These are phyloP conservation scores for Xanthorhoe spadicearia DNA, from an alignment of 2,888 invertebrate species.

Conservation along the genomic window DNA sequence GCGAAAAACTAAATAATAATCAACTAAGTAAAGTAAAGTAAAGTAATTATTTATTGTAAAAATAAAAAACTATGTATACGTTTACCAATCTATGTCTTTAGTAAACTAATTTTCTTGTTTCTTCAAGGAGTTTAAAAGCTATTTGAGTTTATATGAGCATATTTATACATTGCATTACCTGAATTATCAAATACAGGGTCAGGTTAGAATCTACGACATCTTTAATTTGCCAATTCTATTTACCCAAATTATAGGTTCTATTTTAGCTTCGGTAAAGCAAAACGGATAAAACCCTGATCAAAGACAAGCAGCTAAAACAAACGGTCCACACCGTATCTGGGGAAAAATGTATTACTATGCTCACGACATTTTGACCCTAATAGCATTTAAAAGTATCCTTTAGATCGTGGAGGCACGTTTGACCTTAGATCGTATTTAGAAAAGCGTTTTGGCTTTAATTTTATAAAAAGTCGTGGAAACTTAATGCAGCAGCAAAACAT, in stretches of 20 bases:
- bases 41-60: too few species aligned
- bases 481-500: constrained; percentile 1
- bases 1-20: too few species aligned
- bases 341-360: constrained; percentile 32
- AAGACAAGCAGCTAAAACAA: constrained; percentile 22
- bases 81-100: too few species aligned
- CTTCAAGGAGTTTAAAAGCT: too few species aligned
- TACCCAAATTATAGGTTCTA: neutral
- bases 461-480: constrained; percentile 18
- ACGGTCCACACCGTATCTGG: constrained; percentile 27
- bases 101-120: too few species aligned
- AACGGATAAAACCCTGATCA: constrained; percentile 12
- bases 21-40: too few species aligned
- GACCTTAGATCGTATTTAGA: constrained; percentile 30
- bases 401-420: constrained; percentile 33
- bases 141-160: too few species aligned
- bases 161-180: too few species aligned
- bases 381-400: constrained; percentile 36
- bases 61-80: too few species aligned
- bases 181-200: too few species aligned
- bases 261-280: neutral
- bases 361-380: constrained; percentile 43
- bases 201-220: too few species aligned
- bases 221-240: neutral
- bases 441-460: constrained; percentile 10